Base-by-base conservation (phyloP, 2,113 vertebrate genomes). In the Oophaga pumilio region DNA sequence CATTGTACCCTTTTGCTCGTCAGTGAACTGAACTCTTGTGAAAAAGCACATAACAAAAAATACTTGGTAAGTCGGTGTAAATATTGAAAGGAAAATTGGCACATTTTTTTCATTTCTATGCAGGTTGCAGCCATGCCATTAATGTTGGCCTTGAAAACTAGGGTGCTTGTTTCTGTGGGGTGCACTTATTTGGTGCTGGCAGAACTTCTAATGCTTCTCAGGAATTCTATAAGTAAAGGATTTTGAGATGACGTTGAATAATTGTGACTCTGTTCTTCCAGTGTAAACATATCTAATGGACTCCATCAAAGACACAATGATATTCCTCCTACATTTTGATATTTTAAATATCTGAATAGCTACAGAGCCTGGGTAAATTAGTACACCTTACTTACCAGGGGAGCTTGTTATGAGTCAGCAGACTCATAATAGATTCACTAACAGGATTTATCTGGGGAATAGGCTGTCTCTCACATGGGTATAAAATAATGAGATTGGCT, bases 371-470 rank as follows among this genome's bases (percentile, higher is more conserved):
- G 28, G 15, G 13, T 28, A 59, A 79, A 59, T 24, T 9, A 2
- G 7, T 59, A 15, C 76, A 26, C 22, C 59, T 79, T 26, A 57
- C 76, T 79, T 59, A 57, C 2, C 33, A 43, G 33, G 33, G 33
- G 33, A 43, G 33, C 33, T 43, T 43, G 33, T 43, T 43, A 43
- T 43, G 33, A 28, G 53, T 79, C 53, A 57, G 26, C 57, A 79
- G 53, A 56, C 12, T 57, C n/a, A 22, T 50, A 74, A 20, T 49
- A 57, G 76, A 6, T 17, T 57, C 43, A 13, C n/a, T 79, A 79
- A 26, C 50, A 57, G 52, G 76, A 79, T 50, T 79, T 79, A 79
- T 56, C 50, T 59, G 22, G 76, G 52, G 76, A 79, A 57, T 26
- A 59, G 53, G 18, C 24, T 28, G 24, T 7, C 52, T 79, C 43